Evolutionary conservation across 64 coral and sea anemone species (phyloP).

Genomic region (Cladopsammia gracilis): DNA sequence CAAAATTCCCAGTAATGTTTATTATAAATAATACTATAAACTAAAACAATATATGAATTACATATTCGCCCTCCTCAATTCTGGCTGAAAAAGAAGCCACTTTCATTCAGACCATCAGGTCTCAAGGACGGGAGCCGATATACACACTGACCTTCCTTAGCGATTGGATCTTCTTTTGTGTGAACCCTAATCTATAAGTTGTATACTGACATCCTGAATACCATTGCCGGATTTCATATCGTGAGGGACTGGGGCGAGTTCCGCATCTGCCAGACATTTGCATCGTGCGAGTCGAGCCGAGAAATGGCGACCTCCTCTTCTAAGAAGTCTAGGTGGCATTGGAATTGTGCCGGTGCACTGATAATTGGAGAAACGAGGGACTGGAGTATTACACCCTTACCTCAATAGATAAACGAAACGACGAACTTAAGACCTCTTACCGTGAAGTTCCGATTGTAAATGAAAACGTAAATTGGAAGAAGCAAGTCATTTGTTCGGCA

Average conservation of each 20-base stretch:
- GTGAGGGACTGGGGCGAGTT: slow-evolving; percentile 1
- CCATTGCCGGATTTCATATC: not conserved
- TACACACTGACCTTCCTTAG: slow-evolving; percentile 5
- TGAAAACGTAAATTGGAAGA: slow-evolving; percentile 13
- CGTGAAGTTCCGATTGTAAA: slow-evolving; percentile 19
- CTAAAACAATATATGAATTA: not conserved
- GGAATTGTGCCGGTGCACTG: slow-evolving; percentile 46
- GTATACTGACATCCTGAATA: slow-evolving; percentile 12
- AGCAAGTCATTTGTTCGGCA: slow-evolving; percentile 42
- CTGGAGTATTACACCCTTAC: not conserved
- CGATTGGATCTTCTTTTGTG: not conserved
- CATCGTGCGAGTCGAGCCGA: not conserved
- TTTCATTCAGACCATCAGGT: too few relatives aligned
- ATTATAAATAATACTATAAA: too few relatives aligned
- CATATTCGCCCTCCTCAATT: not conserved
- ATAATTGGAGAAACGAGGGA: slow-evolving; percentile 41
- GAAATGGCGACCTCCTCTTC: not conserved
- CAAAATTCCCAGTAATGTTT: not conserved
- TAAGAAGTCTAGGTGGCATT: not conserved
- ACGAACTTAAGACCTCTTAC: not conserved
- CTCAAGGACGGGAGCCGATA: too few relatives aligned
- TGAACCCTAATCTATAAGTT: slow-evolving; percentile 14
- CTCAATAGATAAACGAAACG: slow-evolving; percentile 9
- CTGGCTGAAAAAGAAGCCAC: slow-evolving; percentile 8
- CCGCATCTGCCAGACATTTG: not conserved